These are phyloP conservation scores for Ptychadena robeensis DNA, from an alignment of 2,797 vertebrate species.

Conservation along the genomic window DNA sequence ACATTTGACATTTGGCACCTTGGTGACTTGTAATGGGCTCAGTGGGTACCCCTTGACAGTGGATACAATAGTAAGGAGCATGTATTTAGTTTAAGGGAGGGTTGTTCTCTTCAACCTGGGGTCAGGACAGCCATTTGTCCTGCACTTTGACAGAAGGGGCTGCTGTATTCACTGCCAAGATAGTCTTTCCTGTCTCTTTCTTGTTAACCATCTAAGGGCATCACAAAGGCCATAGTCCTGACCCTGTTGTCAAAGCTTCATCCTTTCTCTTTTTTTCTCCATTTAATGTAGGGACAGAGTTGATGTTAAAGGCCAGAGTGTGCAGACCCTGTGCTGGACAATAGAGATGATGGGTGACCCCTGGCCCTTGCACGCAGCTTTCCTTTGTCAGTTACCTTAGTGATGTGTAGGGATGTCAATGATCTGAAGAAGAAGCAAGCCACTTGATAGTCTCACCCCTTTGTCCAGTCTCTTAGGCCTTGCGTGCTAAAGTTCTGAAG, in stretches of 20 bases:
- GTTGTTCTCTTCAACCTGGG: constrained; percentile 78
- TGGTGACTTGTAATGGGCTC: constrained; percentile 82
- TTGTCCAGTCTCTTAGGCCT: constrained; percentile 21
- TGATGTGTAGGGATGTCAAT: constrained; percentile 77
- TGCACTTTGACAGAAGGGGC: constrained; percentile 83
- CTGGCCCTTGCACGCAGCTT: constrained; percentile 74
- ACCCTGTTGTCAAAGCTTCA: constrained; percentile 74
- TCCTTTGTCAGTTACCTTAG: constrained; percentile 58
- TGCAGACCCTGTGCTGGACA: constrained; percentile 81
- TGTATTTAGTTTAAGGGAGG: constrained; percentile 76
- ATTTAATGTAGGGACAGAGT: constrained; percentile 77
- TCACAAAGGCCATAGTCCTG: constrained; percentile 79
- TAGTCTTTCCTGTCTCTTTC: constrained; percentile 84
- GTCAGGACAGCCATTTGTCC: constrained; percentile 82
- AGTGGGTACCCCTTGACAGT: constrained; percentile 81
- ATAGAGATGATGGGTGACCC: constrained; percentile 83
- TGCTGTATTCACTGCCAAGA: constrained; percentile 59
- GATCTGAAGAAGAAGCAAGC: constrained; percentile 76
- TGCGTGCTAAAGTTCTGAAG: constrained; percentile 13
- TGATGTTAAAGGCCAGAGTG: constrained; percentile 83
- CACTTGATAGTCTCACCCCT: constrained; percentile 70
- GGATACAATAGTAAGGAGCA: constrained; percentile 80
- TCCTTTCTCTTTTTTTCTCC: constrained; percentile 74
- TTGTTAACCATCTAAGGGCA: constrained; percentile 71
- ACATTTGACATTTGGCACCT: constrained; percentile 71